Evolutionary conservation across 2,113 vertebrate species (phyloP), one percentile per base, ranked within the genome.

Genomic region (Hypomesus transpacificus): DNA sequence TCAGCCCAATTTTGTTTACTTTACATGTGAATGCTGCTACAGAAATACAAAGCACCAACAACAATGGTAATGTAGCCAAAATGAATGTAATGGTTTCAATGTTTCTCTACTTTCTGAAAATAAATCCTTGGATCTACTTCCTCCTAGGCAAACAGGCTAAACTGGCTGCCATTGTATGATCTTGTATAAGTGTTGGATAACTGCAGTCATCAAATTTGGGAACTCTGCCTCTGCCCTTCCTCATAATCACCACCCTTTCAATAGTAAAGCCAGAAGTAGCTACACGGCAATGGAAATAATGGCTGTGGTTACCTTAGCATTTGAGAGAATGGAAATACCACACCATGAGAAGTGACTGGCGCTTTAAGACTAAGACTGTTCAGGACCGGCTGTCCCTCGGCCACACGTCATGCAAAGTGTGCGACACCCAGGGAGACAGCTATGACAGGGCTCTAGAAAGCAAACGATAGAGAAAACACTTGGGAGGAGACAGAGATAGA

Each of bases 361-460:
- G 80, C 86, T 87, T 89, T 87, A 77, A 85, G 85, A 88, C 87
- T 90, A 86, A 84, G 83, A 90, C 86, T 85, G 85, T 84, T 89
- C 81, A 75, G 84, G 89, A 84, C 72, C 78, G 78, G 77, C 85
- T 89, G 86, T 88, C 83, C 86, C 84, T 88, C 77, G 81, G 86
- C 90, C 91, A 90, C 87, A 91, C 89, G 77, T 91, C 91, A 93
- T 93, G 91, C 91, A 91, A 92, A 91, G 89, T 90, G 88, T 89
- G 83, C 82, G 80, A 83, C 84, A 80, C 79, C 78, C 74, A 74
- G 80, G 85, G 81, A 87, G 82, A 86, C 81, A 53, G 76, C 85
- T 84, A 85, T 85, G 82, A 87, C 87, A 87, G 86, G 83, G 84
- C 86, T 92, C 87, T 89, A 89, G 80, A 88, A 88, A 88, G 86